Base-by-base conservation (phyloP, 1,140 invertebrate species). In the Ctenoplectra terminalis region DNA sequence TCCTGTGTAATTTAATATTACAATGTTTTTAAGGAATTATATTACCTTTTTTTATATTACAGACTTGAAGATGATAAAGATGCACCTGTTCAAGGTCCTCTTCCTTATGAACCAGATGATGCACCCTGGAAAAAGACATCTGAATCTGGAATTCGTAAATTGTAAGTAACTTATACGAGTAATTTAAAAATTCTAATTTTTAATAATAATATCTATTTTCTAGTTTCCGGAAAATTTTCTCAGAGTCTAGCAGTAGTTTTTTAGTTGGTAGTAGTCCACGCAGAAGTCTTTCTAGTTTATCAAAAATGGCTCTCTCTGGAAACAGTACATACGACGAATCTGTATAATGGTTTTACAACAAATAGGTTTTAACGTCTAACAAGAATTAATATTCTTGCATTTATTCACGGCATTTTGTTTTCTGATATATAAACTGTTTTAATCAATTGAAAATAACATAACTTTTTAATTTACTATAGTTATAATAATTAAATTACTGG, bases 61-160 rank as follows among this genome's bases (percentile, higher is more conserved):
- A 86, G 84, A 50, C 54, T 84, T 79, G 92, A 91, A 48, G 96
- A 96, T 69, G 96, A 97, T 56, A 90, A 91, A 84, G 98, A 98
- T 89, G 95, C 97, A 46, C 97, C 98, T 34, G 98, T 99, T 3
- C 98, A 99, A 94, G 99, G 99, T 23, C 99, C 99, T 37, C 95
- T 99, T 85, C 98, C 98, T 71, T 97, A 96, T 78, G 99, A 99
- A 93, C 99, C 99, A 23, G 97, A 98, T 87, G 98, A 99, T 94
- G 99, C 99, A 82, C 96, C 97, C 0, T 98, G 97, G 97, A 98
- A 97, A 92, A 96, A 96, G 89, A 94, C 95, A 88, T 95, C 95
- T 20, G 96, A 97, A 92, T 98, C 97, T 78, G 97, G 98, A 48
- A 98, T 99, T 89, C 95, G 98, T 88, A 98, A 98, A 96, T 98